Base-by-base conservation (phyloP, 2,797 vertebrate genomes). In the Falco naumanni region DNA sequence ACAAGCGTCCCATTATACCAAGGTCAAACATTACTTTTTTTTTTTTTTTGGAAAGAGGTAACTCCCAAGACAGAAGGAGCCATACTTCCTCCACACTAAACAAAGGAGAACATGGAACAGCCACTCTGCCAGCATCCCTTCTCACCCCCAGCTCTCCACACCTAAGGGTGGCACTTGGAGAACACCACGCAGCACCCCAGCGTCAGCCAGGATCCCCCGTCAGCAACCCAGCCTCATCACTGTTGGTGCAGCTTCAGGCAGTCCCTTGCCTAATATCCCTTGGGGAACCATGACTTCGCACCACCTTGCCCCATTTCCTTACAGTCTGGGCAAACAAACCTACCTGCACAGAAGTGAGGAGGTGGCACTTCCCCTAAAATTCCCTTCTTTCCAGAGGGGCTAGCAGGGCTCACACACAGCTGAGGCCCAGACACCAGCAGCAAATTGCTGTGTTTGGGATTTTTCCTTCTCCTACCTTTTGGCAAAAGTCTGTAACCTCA, bases 1-100 rank as follows among this genome's bases (percentile, higher is more conserved):
- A 96, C 80, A 97, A 96, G 95, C 65, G 1, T 95, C 95, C 94
- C 48, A 20, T 56, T 96, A 95, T 78, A 96, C 59, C 78, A 94
- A 95, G 94, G 94, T 95, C 96, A 97, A 65, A 51, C 0, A 0
- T 61, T 51, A 74, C 34, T 39, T 77, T 90, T 88, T 59, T 81
- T 92, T 90, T 77, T 90, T 90, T 59, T 81, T 92, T 90, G 64
- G 87, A 87, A 95, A 81, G 54, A 78, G 69, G 33, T 60, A 48
- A 92, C 65, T 87, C 71, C 71, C 19, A 68, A 75, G 71, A 68
- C 51, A 81, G 51, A 89, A 72, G 64, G 56, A 96, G 48, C 63
- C 21, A 8, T 10, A 17, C 39, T 89, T 83, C 89, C 72, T 53
- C 78, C 87, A 75, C 13, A 11, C 13, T 39, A 71, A 87, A 59